Percentiles rank a stretch among this genome's conserved stretches.
Conservation (phyloP, 2,797 vertebrate species). For the Halcyon smyrnensis region DNA sequence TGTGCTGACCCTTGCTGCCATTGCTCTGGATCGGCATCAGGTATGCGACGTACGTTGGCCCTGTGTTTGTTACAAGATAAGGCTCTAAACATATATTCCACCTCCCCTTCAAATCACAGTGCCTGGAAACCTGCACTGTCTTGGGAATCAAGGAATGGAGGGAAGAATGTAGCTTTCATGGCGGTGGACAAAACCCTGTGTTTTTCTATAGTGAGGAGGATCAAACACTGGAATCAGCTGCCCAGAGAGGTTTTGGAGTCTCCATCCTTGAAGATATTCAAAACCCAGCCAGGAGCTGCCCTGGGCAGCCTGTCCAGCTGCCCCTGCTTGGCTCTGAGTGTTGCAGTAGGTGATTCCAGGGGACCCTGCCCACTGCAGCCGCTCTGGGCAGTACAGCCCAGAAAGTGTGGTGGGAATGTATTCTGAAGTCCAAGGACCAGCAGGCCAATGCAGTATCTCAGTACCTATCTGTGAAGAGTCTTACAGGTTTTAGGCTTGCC, state of each 20-base stretch:
- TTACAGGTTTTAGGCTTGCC: not conserved
- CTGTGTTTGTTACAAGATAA: not conserved
- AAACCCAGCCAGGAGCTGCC: not conserved
- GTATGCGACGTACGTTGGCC: not conserved
- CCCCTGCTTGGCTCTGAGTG: not conserved
- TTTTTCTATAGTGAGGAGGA: not conserved
- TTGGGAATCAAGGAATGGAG: not conserved
- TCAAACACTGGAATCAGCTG: not conserved
- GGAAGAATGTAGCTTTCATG: not conserved
- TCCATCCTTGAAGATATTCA: not conserved
- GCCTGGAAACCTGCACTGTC: not conserved
- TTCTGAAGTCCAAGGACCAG: not conserved
- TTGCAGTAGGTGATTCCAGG: accelerated
- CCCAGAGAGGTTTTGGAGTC: not conserved
- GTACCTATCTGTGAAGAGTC: not conserved
- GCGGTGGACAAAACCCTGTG: accelerated
- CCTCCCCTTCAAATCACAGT: not conserved
- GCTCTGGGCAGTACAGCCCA: not conserved
- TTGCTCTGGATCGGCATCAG: slow-evolving; percentile 83
- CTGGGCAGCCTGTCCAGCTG: not conserved
- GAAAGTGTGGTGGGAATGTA: accelerated
- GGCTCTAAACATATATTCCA: accelerated
- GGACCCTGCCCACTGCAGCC: not conserved
- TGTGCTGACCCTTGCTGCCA: slow-evolving; percentile 81
- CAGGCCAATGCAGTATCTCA: not conserved